These are phyloP conservation scores for Dryas iulia DNA, from an alignment of 1,140 invertebrate genomes.

Conservation along the genomic window DNA sequence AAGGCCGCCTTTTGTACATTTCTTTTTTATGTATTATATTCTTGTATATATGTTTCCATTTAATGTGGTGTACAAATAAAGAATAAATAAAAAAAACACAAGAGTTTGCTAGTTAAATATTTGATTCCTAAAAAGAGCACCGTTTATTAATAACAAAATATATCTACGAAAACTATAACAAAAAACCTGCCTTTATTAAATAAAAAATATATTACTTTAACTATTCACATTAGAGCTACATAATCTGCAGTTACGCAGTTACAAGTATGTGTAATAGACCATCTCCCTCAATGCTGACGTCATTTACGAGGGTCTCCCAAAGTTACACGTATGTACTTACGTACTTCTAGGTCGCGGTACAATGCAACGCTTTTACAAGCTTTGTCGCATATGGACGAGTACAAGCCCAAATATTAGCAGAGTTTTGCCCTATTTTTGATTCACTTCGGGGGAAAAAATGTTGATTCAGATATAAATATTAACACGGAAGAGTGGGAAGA, in stretches of 20 bases:
- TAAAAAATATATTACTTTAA: neutral
- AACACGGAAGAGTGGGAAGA: no score
- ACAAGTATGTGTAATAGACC: neutral
- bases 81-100: no score
- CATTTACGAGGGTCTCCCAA: conserved; percentile 14
- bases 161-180: no score
- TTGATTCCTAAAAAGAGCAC: no score
- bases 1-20: no score
- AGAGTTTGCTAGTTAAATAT: no score
- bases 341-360: conserved; percentile 15
- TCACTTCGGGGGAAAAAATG: neutral
- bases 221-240: neutral
- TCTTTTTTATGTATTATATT: no score
- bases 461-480: no score
- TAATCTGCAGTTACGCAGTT: neutral
- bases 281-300: conserved; percentile 22
- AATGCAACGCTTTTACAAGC: conserved; percentile 19
- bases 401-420: conserved; percentile 8
- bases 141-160: no score
- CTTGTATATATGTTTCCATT: no score
- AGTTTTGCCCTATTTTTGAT: neutral
- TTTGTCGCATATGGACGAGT: neutral
- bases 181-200: neutral
- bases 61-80: no score
- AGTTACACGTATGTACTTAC: conserved; percentile 9